Evolutionary conservation across 2,888 invertebrate species (phyloP).

Genomic region (Ectobius pallidus): DNA sequence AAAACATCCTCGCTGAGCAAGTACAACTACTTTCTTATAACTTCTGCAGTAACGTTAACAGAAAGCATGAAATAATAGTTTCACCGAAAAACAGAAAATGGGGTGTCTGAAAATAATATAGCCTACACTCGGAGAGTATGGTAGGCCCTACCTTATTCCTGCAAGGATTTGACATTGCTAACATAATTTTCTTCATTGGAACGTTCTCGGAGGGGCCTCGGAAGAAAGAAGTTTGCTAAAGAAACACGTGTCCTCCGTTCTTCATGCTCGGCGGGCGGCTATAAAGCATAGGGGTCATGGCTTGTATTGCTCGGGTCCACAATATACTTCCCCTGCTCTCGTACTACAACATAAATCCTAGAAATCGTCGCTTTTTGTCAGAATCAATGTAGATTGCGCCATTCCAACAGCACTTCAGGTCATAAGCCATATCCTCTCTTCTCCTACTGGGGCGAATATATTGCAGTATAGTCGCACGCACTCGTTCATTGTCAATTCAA

Average conservation of each 20-base stretch:
- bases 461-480: neutral
- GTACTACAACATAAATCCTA: slow-evolving; percentile 26
- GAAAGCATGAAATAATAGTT: no score
- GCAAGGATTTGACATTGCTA: neutral
- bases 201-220: neutral
- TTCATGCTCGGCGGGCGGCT: slow-evolving; percentile 16
- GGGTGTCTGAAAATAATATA: no score
- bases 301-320: slow-evolving; percentile 23
- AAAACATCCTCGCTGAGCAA: no score
- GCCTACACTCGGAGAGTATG: no score
- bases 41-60: no score
- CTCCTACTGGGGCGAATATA: neutral
- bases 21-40: no score
- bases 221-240: neutral
- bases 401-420: slow-evolving; percentile 24
- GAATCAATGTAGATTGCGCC: slow-evolving; percentile 33
- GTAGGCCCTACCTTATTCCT: no score
- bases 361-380: slow-evolving; percentile 38
- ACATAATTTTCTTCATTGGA: no score
- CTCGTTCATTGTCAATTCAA: no score
- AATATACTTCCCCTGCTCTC: slow-evolving; percentile 17
- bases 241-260: slow-evolving; percentile 7
- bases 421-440: slow-evolving; percentile 1
- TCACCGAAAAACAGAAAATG: no score
- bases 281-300: slow-evolving; percentile 23